Percentiles rank a stretch among this genome's conserved stretches.
phyloP scores from a whole-genome alignment of 2,113 vertebrate species.

The Coptodon bakossiorum region DNA sequence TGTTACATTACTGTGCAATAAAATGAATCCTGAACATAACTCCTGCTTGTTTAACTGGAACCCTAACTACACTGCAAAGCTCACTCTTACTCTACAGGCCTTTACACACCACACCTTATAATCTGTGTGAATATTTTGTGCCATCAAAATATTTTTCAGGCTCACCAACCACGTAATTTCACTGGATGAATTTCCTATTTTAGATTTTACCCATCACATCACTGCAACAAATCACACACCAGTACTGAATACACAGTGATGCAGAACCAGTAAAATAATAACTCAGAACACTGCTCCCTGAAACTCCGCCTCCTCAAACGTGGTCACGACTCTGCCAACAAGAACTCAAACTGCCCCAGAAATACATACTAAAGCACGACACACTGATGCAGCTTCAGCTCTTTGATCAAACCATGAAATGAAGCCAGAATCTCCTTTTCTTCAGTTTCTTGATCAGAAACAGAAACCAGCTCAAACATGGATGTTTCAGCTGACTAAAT shows the following conservation, averaged over 20 bases:
- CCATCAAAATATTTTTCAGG: background rate
- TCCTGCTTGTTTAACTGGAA: background rate
- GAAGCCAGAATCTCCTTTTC: background rate
- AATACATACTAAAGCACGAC: background rate
- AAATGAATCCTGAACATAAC: background rate
- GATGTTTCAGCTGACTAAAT: background rate
- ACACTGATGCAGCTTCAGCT: background rate
- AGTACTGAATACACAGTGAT: background rate
- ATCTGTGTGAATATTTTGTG: background rate
- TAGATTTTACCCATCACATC: background rate
- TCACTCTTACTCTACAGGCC: background rate
- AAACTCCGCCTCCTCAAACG: background rate
- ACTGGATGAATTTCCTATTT: background rate
- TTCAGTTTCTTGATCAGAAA: background rate
- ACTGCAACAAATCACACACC: background rate
- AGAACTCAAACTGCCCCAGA: background rate
- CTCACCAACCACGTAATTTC: background rate
- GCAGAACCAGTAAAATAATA: background rate
- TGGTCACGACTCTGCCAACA: background rate
- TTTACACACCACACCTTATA: background rate
- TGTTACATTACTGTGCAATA: background rate
- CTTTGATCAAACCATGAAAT: background rate
- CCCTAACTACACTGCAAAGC: background rate
- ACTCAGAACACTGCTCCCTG: background rate
- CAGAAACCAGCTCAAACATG: background rate